Percentiles rank a stretch among this genome's conserved stretches.
phyloP scores from a whole-genome alignment of 2,797 vertebrate genomes.

The Alca torda region DNA sequence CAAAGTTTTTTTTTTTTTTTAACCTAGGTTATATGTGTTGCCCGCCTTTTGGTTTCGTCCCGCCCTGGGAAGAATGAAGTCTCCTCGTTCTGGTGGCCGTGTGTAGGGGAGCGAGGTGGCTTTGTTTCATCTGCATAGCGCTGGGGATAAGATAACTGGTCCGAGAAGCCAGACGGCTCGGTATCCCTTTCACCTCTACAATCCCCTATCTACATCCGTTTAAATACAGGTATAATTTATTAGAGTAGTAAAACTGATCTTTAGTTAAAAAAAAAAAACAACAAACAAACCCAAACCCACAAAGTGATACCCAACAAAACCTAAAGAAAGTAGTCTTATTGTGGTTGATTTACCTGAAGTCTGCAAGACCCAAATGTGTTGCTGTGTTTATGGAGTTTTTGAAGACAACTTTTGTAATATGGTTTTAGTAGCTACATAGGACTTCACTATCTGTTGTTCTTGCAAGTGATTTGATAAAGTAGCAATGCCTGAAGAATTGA shows the following conservation, averaged over 20 bases:
- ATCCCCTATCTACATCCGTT: accelerated
- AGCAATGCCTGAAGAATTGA: too few species aligned
- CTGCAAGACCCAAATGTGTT: accelerated
- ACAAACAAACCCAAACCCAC: accelerated
- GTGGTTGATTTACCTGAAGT: neutral
- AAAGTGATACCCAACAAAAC: accelerated
- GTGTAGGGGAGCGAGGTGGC: neutral
- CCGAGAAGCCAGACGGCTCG: accelerated
- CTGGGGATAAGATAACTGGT: accelerated
- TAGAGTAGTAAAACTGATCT: neutral
- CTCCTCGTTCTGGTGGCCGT: accelerated
- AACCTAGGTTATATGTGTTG: accelerated
- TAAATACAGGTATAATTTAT: neutral
- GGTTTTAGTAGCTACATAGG: neutral
- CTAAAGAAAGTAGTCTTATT: neutral
- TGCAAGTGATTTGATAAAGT: accelerated
- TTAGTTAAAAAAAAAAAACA: neutral
- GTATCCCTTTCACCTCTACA: accelerated
- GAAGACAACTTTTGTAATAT: neutral
- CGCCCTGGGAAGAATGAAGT: too few species aligned
- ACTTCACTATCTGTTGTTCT: neutral
- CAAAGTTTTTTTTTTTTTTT: neutral
- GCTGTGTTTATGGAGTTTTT: accelerated
- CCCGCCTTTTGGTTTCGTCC: accelerated
- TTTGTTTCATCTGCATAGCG: accelerated